phyloP scores from a whole-genome alignment of 2,888 invertebrate genomes.

The Oscheius sp. region DNA sequence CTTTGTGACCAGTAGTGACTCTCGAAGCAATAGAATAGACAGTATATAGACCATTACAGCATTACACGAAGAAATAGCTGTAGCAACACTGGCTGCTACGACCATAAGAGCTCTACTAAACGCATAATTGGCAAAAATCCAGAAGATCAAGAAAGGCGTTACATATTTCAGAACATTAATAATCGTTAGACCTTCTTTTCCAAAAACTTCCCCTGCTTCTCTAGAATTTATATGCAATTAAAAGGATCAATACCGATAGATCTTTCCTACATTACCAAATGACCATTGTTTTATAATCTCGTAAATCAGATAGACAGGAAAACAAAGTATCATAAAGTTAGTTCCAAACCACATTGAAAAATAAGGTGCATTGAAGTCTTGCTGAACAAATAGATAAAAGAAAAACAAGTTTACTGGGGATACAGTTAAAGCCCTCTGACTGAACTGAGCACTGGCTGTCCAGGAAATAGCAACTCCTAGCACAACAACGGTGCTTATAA shows the following conservation, averaged over 20 bases:
- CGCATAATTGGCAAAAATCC: constrained; percentile 63
- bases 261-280: not conserved
- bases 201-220: constrained; percentile 8
- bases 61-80: constrained; percentile 71
- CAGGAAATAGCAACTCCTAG: constrained; percentile 60
- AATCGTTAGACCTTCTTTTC: not conserved
- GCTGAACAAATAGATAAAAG: too few relatives aligned
- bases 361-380: constrained; percentile 65
- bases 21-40: constrained; percentile 71
- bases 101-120: constrained; percentile 54
- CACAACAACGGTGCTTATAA: constrained; percentile 41
- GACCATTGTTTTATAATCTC: constrained; percentile 24
- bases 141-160: constrained; percentile 14
- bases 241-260: not conserved
- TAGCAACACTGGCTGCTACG: constrained; percentile 67
- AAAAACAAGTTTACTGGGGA: constrained; percentile 44
- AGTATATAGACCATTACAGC: constrained; percentile 72
- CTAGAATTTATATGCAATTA: constrained; percentile 11
- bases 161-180: constrained; percentile 4
- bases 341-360: constrained; percentile 69
- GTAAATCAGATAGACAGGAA: constrained; percentile 59
- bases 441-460: constrained; percentile 65
- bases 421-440: constrained; percentile 59
- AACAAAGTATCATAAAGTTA: constrained; percentile 64
- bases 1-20: constrained; percentile 69